A percentile compares a stretch with the other conserved stretches of the same genome.
Conservation (phyloP, 2,888 invertebrate species). For the Erebia epiphron region DNA sequence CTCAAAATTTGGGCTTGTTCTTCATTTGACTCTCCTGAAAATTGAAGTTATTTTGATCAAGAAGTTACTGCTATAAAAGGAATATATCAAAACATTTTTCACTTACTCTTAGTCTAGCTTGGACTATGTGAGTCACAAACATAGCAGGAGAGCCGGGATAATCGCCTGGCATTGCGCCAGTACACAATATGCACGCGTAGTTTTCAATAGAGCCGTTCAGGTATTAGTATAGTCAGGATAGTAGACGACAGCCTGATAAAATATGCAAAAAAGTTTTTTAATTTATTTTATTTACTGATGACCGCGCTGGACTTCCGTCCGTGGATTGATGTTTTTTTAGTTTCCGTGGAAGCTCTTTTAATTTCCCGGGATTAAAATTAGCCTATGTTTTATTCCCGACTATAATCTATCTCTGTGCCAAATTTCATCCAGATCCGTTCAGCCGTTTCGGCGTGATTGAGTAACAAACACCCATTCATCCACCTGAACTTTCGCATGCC, state of each 20-base stretch:
- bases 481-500: no score
- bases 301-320: neutral
- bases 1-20: no score
- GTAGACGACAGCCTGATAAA: neutral
- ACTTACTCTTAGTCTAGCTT: neutral
- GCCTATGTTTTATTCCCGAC: no score
- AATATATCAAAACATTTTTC: neutral
- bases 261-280: neutral
- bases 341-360: no score
- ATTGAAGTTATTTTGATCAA: neutral
- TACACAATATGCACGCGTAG: slow-evolving; percentile 62
- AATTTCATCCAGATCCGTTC: no score
- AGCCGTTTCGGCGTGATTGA: no score
- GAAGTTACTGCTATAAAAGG: neutral
- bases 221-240: slow-evolving; percentile 37
- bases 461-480: no score
- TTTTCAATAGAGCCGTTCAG: slow-evolving; percentile 48
- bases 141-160: slow-evolving; percentile 53
- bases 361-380: no score
- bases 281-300: neutral
- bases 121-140: slow-evolving; percentile 20
- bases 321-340: no score
- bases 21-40: no score
- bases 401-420: no score
- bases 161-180: slow-evolving; percentile 75